Percentiles rank a stretch among this genome's conserved stretches.
Conservation (phyloP, 2,797 vertebrate genomes). For the Ptychobarbus kaznakovi region DNA sequence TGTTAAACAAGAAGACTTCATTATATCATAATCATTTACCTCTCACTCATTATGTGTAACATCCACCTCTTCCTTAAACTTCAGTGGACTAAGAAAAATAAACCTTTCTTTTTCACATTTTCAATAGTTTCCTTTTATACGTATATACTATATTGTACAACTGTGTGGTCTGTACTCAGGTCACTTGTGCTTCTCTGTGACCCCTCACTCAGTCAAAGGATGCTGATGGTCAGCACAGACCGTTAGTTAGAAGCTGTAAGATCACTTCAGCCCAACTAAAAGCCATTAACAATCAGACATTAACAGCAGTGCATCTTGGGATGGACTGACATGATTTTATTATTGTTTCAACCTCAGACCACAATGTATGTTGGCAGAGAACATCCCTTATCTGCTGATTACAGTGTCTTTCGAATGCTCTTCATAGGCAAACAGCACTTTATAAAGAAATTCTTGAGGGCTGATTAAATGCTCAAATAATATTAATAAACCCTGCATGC, state of each 20-base stretch:
- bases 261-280: slow-evolving; percentile 1
- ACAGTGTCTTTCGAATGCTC: background rate
- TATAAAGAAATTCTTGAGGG: background rate
- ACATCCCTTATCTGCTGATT: background rate
- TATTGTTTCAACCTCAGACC: slow-evolving; percentile 4
- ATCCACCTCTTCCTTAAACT: background rate
- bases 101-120: slow-evolving; percentile 48
- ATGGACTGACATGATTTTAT: slow-evolving; percentile 4
- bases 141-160: slow-evolving; percentile 41
- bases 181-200: slow-evolving; percentile 49
- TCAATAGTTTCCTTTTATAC: slow-evolving; percentile 14
- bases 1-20: background rate
- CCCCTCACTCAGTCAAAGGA: background rate
- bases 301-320: background rate
- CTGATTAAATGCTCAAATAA: slow-evolving; percentile 14
- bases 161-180: background rate
- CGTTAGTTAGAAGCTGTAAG: background rate
- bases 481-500: slow-evolving; percentile 23
- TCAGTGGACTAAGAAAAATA: slow-evolving; percentile 58
- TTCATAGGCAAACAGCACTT: background rate
- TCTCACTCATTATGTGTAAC: background rate
- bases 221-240: background rate
- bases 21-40: slow-evolving; percentile 4
- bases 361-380: background rate
- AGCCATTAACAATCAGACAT: background rate